A percentile compares a stretch with the other conserved stretches of the same genome.
phyloP scores from a whole-genome alignment of 1,140 invertebrate species.

The Phthorimaea operculella region DNA sequence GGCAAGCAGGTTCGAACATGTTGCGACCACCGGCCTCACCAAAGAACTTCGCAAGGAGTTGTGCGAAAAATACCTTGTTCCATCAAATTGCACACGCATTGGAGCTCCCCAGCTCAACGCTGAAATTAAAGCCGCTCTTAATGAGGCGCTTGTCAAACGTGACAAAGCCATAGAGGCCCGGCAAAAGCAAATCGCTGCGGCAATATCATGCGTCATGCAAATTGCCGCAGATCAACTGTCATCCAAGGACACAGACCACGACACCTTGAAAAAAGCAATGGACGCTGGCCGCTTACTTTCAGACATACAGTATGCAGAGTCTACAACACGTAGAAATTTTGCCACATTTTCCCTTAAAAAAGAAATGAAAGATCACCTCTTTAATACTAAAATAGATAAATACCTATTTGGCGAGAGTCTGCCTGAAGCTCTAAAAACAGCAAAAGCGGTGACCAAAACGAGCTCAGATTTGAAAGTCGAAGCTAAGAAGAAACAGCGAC shows the following conservation, averaged over 20 bases:
- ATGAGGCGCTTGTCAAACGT: background rate
- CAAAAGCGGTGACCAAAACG: background rate
- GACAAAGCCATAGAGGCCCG: slow-evolving; percentile 1
- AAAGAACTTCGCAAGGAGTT: background rate
- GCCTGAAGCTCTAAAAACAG: background rate
- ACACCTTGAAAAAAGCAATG: background rate
- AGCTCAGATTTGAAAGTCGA: background rate
- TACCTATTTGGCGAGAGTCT: background rate
- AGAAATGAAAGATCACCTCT: background rate
- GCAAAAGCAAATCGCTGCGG: background rate
- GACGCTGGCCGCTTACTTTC: background rate
- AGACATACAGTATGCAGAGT: slow-evolving; percentile 4
- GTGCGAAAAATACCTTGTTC: background rate
- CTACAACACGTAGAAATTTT: background rate
- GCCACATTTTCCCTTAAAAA: background rate
- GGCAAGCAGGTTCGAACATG: background rate
- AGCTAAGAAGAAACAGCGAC: background rate
- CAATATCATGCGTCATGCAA: background rate
- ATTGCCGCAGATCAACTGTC: background rate
- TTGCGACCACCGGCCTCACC: background rate
- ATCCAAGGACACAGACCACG: background rate
- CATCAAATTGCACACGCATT: background rate
- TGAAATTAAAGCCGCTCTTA: background rate
- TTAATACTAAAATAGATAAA: background rate
- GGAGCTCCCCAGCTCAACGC: slow-evolving; percentile 1